Conservation (phyloP, 2,888 invertebrate species). For the Nomada fucata region DNA sequence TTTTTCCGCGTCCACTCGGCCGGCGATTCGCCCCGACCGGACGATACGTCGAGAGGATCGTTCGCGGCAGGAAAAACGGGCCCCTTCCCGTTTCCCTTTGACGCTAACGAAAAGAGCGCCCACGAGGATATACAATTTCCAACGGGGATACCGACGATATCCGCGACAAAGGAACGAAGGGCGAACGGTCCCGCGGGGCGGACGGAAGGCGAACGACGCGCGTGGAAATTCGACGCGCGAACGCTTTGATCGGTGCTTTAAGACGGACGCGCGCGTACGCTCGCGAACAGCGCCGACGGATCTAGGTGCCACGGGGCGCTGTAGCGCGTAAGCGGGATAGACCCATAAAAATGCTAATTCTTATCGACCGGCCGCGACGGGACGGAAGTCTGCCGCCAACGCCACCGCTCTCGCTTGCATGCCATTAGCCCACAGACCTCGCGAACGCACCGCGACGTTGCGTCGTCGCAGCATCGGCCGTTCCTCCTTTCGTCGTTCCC, state of each 20-base stretch:
- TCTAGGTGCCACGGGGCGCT: conserved; percentile 80
- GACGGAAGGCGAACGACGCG: conserved; percentile 43
- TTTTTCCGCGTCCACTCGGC: conserved; percentile 6
- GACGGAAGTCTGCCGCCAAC: conserved; percentile 70
- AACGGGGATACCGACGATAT: not conserved
- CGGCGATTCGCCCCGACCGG: not conserved
- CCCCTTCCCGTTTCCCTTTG: conserved; percentile 15
- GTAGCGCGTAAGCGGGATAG: conserved; percentile 83
- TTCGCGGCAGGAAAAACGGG: not conserved
- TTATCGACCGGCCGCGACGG: conserved; percentile 81
- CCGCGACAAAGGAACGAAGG: not conserved
- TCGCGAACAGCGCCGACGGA: conserved; percentile 79
- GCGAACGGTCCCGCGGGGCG: conserved; percentile 19
- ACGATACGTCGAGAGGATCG: not conserved
- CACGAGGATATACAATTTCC: not conserved
- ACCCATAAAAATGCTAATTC: conserved; percentile 84
- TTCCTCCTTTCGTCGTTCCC: not conserved
- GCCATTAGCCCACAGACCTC: conserved; percentile 84
- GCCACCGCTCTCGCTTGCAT: conserved; percentile 79
- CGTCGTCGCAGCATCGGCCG: not conserved
- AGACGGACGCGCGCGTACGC: conserved; percentile 44
- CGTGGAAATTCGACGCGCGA: conserved; percentile 30
- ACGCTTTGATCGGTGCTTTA: conserved; percentile 47
- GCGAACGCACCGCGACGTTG: conserved; percentile 70
- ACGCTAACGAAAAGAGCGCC: too few species aligned